Base-by-base conservation (phyloP, 1,140 invertebrate genomes). In the Calliphora vicina region DNA sequence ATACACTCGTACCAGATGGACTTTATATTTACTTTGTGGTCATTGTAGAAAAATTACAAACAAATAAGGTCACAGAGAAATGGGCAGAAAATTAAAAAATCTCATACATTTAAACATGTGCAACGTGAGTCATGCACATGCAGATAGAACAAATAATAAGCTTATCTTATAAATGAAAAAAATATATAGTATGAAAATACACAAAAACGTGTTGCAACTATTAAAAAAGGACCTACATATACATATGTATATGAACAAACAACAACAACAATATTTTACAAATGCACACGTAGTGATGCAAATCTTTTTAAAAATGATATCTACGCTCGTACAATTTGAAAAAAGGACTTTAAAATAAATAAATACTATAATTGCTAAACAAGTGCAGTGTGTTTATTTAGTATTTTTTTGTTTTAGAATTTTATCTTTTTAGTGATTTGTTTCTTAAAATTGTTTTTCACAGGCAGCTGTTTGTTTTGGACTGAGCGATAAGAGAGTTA, bases 171-270 rank as follows among this genome's bases (percentile, higher is more conserved):
- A 57, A 67, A 67, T 67, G n/a, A 67, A 23, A 67, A 67, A 67
- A 67, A 57, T 57, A 35, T 35, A 35, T 35, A n/a, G 42, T 12
- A 43, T 6, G 8, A 57, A 57, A 17, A 15, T 10, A n/a, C 13
- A 67, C 61, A 67, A 23, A 23, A 67, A 67, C 61, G 20, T 67
- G 20, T 67, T 67, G 61, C 61, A 67, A 67, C 61, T 67, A 67
- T 67, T 67, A 67, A 23, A 67, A 67, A 23, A 67, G 61, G 61
- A 67, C 61, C 61, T 67, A 25, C 61, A 67, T 23, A 67, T 23
- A 10, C 6, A 20, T 12, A 25, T 25, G 2, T 2, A 20, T 12
- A 25, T 25, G 2, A 15, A 67, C 61, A 23, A 67, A 67, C 10
- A 67, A 67, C 12, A 50, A 35, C 4, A 50, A 50, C 12, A 50